Evolutionary conservation across 2,797 vertebrate species (phyloP), one percentile per base, ranked within the genome.

Genomic region (Staurois parvus): DNA sequence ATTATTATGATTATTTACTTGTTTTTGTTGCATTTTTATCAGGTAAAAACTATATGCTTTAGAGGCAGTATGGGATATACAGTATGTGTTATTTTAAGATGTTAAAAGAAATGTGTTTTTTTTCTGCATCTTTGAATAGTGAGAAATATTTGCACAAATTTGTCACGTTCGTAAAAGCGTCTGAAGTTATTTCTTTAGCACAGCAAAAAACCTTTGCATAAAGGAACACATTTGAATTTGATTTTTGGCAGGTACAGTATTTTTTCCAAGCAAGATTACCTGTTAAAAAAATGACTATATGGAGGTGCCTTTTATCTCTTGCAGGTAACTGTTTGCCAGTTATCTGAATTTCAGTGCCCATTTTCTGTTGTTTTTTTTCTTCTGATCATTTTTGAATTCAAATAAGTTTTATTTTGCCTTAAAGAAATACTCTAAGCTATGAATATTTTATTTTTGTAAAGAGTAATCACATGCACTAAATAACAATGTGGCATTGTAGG

Each of bases 241-340:
- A 7, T 37, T 80, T 80, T 80, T 80, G 78, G 67, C 78, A 80
- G 78, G 30, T 72, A 26, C 45, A 12, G 12, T 56, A 26, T 24
- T 72, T 59, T n/a, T 80, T 72, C 45, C 15, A 69, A 28, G 29
- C 77, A 79, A 42, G 19, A 48, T 29, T 48, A 52, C 70, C 70
- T 40, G 34, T 42, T 72, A 42, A 72, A 42, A 72, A 2, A 72
- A 37, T n/a, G 37, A 72, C 34, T 73, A 21, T 45, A 42, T 72
- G 26, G 42, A 48, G 48, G 40, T 29, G 40, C 26, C 26, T 74
- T 72, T 72, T 74, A 74, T 74, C 72, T 74, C n/a, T 40, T 26
- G 13, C 34, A n/a, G 70, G 70, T 72, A 42, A 72, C 34, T 72
- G 24, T 24, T 48, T 42, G 37, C 24, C 72, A 24, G 72, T 73